A percentile compares a stretch with the other conserved stretches of the same genome.
Conservation (phyloP, 2,113 vertebrate species). For the Axis porcinus region DNA sequence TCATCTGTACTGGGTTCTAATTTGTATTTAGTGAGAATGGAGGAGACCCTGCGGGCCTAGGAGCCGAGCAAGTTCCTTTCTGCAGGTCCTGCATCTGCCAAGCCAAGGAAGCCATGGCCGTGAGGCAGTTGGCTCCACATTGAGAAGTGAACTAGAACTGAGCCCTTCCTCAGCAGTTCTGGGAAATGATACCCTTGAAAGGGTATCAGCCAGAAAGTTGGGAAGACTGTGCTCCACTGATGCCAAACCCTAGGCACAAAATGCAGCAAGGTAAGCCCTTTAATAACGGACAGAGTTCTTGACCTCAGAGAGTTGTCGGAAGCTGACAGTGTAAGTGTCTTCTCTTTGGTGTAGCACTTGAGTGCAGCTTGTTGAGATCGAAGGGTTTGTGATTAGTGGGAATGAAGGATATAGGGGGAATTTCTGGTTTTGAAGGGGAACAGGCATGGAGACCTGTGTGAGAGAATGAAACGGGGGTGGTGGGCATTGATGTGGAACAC, state of each 20-base stretch:
- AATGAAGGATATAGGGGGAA: neutral
- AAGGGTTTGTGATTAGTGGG: neutral
- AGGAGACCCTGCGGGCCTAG: rapidly evolving
- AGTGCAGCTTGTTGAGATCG: no score
- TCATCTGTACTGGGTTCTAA: neutral
- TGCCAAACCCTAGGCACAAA: neutral
- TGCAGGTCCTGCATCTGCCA: neutral
- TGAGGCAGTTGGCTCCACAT: neutral
- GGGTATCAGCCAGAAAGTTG: neutral
- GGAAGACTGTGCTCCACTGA: neutral
- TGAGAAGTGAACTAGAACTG: neutral
- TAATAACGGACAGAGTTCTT: neutral
- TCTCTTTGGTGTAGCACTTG: neutral
- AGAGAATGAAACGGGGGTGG: neutral
- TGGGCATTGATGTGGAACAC: no score
- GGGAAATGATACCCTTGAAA: neutral
- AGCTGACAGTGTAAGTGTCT: neutral
- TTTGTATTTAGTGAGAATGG: neutral
- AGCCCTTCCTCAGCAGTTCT: neutral
- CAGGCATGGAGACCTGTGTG: neutral
- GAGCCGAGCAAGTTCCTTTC: neutral
- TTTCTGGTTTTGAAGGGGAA: neutral
- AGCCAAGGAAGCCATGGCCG: no score
- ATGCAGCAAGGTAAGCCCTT: neutral
- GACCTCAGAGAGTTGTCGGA: neutral